Base-by-base conservation (phyloP, 2,797 vertebrate species). In the Pseudomugil gertrudae region DNA sequence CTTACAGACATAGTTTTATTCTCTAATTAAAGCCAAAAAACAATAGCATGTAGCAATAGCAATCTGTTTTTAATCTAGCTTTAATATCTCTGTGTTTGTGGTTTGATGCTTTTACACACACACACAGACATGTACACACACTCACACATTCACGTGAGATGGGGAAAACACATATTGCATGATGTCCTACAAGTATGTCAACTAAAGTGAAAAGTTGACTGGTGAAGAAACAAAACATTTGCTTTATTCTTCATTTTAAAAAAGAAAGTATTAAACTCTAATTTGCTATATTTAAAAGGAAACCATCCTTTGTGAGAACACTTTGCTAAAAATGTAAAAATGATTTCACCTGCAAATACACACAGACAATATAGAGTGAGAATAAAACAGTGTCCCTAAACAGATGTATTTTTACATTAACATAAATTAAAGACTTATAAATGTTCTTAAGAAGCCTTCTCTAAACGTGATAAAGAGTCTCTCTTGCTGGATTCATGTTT, bases 401-500 rank as follows among this genome's bases (percentile, higher is more conserved):
- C 17, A 32, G 76, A 80, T 38, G 32, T 9, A 0, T 72, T 75
- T 86, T 74, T 61, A 64, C 55, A 89, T 91, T 78, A 82, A 78
- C 84, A 89, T 88, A 84, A 77, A 92, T 86, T 80, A 88, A 88
- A 83, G 66, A 57, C 79, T 77, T 64, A 67, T 87, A 87, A 90
- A 91, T 74, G 74, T 90, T 87, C 84, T 85, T 87, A 74, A 77
- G 81, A 86, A 70, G 67, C 77, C 69, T 79, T 63, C 63, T 72
- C 72, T 71, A 70, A 83, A 80, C 40, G 21, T 64, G 84, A 83
- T 84, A 79, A 85, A 81, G 72, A 71, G 57, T 70, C 72, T 47
- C 70, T 76, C 76, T 67, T 82, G 68, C 68, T 72, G 63, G 62
- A 86, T 55, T 62, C 81, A 90, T 91, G 91, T 88, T 83, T 92